Evolutionary conservation across 2,888 invertebrate genomes (phyloP).

Genomic region (Quadriops clusia): DNA sequence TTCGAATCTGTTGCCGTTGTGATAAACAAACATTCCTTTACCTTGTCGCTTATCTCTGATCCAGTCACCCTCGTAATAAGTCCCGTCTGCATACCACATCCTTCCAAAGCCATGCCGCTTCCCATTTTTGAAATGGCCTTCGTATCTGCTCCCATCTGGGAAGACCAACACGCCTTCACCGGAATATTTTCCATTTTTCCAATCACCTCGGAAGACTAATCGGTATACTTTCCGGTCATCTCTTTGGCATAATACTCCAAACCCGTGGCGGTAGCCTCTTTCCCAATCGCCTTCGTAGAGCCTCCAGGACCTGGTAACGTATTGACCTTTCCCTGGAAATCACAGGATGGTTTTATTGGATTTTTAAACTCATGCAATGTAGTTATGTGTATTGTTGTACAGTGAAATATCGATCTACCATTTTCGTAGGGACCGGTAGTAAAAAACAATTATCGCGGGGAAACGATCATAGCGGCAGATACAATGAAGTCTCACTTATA

Average conservation of each 20-base stretch:
- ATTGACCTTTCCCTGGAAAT: slow-evolving; percentile 42
- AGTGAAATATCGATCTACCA: too few relatives aligned
- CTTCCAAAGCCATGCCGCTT: slow-evolving; percentile 47
- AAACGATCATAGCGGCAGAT: too few relatives aligned
- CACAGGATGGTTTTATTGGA: not conserved
- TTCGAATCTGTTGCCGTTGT: slow-evolving; percentile 42
- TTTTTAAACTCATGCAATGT: not conserved
- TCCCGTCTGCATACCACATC: slow-evolving; percentile 48
- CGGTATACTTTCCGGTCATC: slow-evolving; percentile 35
- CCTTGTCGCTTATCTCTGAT: slow-evolving; percentile 28
- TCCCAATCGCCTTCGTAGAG: slow-evolving; percentile 54
- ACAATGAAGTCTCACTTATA: too few relatives aligned
- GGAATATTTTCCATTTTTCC: slow-evolving; percentile 45
- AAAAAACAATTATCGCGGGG: too few relatives aligned
- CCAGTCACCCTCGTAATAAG: slow-evolving; percentile 53
- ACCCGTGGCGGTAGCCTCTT: slow-evolving; percentile 45
- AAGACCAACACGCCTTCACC: slow-evolving; percentile 48
- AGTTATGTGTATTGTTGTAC: too few relatives aligned
- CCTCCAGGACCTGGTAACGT: slow-evolving; percentile 37
- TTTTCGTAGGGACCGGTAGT: too few relatives aligned
- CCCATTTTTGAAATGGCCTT: slow-evolving; percentile 43
- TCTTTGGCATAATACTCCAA: slow-evolving; percentile 41
- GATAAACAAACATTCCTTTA: slow-evolving; percentile 18
- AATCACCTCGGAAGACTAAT: slow-evolving; percentile 47
- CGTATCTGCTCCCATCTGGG: slow-evolving; percentile 45